Evolutionary conservation across 2,797 vertebrate species (phyloP).

Genomic region (Enteromius argenteus): DNA sequence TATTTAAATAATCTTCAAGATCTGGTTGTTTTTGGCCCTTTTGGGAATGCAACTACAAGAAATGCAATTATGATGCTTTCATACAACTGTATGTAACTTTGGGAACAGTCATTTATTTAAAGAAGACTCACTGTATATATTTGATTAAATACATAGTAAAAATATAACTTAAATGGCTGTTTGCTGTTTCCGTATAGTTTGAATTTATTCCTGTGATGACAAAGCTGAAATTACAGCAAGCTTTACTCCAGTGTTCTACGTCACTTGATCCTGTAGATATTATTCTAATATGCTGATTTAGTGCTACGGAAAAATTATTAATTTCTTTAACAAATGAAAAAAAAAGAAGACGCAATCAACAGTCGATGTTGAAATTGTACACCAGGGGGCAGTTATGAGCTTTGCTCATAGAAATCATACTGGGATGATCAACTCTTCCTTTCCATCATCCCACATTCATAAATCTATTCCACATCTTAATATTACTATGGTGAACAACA

Average conservation of each 20-base stretch:
- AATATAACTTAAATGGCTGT: neutral
- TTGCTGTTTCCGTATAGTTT: neutral
- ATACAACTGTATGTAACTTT: neutral
- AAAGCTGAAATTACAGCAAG: neutral
- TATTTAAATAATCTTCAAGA: neutral
- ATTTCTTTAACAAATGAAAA: neutral
- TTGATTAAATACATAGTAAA: neutral
- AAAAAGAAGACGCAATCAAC: neutral
- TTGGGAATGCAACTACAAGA: neutral
- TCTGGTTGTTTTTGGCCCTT: neutral
- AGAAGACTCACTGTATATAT: neutral
- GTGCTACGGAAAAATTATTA: neutral
- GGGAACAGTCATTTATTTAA: neutral
- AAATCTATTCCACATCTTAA: too few species aligned
- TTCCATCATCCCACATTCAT: neutral
- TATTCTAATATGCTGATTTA: neutral
- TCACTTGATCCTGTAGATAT: neutral
- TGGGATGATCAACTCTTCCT: neutral
- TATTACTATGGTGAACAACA: neutral
- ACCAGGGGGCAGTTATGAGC: constrained; percentile 51
- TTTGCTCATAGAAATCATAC: neutral
- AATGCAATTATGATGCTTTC: neutral
- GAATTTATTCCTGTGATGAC: too few species aligned
- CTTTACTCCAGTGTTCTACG: neutral
- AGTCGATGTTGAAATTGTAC: constrained; percentile 8